Base-by-base conservation (phyloP, 2,797 vertebrate genomes). In the Notoglanidium macrostoma region DNA sequence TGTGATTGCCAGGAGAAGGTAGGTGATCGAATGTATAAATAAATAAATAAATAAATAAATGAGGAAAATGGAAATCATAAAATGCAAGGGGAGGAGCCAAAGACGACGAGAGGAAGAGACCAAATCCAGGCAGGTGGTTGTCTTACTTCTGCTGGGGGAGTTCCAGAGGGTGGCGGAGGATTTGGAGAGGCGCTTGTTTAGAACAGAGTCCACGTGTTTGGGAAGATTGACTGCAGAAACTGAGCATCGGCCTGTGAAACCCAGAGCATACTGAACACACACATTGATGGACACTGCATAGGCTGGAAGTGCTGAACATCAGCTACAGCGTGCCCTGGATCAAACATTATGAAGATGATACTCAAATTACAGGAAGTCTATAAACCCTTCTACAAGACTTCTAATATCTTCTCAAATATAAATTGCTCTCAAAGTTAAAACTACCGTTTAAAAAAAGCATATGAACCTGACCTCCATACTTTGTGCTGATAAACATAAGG, bases 111-210 rank as follows among this genome's bases (percentile, higher is more conserved):
- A 90, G 54, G 89, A 92, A 94, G 93, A 92, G 91, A 94, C 89
- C 92, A 86, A 81, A 85, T 73, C 85, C 72, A 72, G 87, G 85
- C 86, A 85, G 90, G 89, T 17, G n/a, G 44, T 83, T 83, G 91
- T 94, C 98, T 98, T 99, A 99, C 98, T 99, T 99, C 98, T 98
- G 97, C 95, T 97, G 95, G 98, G 98, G 92, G 98, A 98, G 95
- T 97, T 99, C 98, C 98, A 99, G 94, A 99, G 97, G 90, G 98
- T 99, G 95, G 98, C 98, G 12, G 98, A 99, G 95, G 98, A 99
- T 96, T 99, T 99, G 97, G 98, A 99, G 96, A 99, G 97, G 92
- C 98, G 96, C 96, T 99, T 99, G 98, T 97, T 98, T 97, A 99
- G 96, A 95, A 98, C 97, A 94, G 97, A 97, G 95, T 99, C 98